Evolutionary conservation across 1,140 invertebrate genomes (phyloP).

Genomic region (Bactericera cockerelli): DNA sequence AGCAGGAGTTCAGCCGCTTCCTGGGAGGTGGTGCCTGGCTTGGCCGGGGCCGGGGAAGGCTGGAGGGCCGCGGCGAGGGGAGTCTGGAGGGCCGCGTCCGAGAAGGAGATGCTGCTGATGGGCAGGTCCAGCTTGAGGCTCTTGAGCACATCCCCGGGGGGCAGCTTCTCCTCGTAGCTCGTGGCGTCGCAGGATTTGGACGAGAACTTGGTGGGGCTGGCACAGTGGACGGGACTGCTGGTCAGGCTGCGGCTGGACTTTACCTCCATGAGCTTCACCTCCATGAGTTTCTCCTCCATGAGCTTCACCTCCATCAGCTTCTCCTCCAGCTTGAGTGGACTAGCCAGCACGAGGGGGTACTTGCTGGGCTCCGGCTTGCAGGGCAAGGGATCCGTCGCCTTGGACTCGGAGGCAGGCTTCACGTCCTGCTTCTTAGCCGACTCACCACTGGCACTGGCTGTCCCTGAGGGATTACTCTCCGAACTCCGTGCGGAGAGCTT

Average conservation of each 20-base stretch:
- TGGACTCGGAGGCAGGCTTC: no score
- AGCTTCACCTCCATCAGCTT: constrained; percentile 13
- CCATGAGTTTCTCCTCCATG: no score
- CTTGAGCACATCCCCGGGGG: constrained; percentile 18
- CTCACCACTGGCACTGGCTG: not conserved
- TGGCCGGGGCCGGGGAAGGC: constrained; percentile 13
- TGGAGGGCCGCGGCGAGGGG: constrained; percentile 4
- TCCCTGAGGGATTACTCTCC: not conserved
- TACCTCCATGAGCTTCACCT: no score
- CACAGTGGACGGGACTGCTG: not conserved
- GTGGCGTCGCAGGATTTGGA: constrained; percentile 6
- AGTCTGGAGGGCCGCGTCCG: constrained; percentile 7
- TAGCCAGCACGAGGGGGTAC: constrained; percentile 13
- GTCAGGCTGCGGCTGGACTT: not conserved
- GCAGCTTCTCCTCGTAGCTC: not conserved
- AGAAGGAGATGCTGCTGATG: constrained; percentile 17
- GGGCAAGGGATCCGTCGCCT: no score
- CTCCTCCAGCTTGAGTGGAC: constrained; percentile 16
- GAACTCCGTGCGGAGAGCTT: constrained; percentile 43
- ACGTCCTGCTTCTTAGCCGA: no score
- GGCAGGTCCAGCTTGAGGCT: constrained; percentile 23
- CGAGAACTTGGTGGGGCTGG: not conserved
- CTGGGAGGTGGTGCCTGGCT: constrained; percentile 32
- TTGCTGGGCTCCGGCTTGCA: not conserved
- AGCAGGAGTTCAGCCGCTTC: constrained; percentile 43